These are phyloP conservation scores for Scaptomyza montana DNA, from an alignment of 1,140 invertebrate species.

Conservation along the genomic window DNA sequence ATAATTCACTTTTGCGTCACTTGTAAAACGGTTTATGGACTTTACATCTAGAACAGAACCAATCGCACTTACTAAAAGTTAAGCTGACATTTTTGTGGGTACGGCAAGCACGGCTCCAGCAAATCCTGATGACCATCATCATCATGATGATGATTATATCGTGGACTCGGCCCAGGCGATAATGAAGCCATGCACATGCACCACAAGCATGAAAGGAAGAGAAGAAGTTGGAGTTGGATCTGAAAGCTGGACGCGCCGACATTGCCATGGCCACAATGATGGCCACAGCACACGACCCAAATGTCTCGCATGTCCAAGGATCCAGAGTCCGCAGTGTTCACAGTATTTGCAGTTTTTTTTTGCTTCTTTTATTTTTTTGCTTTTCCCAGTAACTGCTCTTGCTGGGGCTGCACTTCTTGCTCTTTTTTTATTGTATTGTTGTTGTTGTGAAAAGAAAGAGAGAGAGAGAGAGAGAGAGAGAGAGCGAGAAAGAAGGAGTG, in stretches of 20 bases:
- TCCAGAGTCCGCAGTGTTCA: background rate
- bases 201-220: conserved; percentile 10
- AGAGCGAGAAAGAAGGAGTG: background rate
- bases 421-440: too few species aligned
- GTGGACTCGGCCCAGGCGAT: conserved; percentile 40
- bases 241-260: conserved; percentile 11
- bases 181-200: conserved; percentile 72
- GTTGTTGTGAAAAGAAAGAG: background rate
- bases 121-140: conserved; percentile 25
- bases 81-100: conserved; percentile 61
- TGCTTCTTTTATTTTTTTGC: background rate
- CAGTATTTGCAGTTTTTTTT: background rate
- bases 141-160: conserved; percentile 30
- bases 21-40: too few species aligned
- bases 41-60: too few species aligned
- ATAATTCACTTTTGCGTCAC: too few species aligned
- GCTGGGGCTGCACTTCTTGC: too few species aligned
- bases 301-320: conserved; percentile 12
- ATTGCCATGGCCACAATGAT: conserved; percentile 56
- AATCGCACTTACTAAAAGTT: conserved; percentile 12
- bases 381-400: conserved; percentile 2
- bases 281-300: conserved; percentile 59
- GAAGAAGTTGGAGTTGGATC: background rate
- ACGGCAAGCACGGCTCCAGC: conserved; percentile 24
- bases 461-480: conserved; percentile 25